phyloP scores from a whole-genome alignment of 2,113 vertebrate genomes.

The Toxotes chatareus region DNA sequence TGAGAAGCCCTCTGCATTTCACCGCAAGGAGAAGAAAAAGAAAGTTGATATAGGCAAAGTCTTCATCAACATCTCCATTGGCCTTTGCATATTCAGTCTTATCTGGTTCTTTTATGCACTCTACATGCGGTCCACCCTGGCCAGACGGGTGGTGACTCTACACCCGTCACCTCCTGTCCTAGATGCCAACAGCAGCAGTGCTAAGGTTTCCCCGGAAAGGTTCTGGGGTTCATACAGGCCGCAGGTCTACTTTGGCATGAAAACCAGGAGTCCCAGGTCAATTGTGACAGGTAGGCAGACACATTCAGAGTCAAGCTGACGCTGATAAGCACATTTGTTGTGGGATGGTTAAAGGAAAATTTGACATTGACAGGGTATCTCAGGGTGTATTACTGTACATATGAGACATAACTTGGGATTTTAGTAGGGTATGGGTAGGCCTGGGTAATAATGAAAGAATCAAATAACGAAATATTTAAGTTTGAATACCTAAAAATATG shows the following conservation, averaged over 20 bases:
- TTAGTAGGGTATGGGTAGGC: background rate
- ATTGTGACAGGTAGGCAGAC: slow-evolving; percentile 88
- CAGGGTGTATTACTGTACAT: background rate
- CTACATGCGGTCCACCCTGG: slow-evolving; percentile 84
- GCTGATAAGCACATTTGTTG: background rate
- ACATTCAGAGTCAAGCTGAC: background rate
- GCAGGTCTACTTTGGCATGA: slow-evolving; percentile 97
- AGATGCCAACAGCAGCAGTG: slow-evolving; percentile 83
- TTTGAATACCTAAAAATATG: no score
- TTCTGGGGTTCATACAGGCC: slow-evolving; percentile 97
- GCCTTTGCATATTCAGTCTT: slow-evolving; percentile 85
- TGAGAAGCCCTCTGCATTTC: slow-evolving; percentile 77
- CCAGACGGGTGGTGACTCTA: slow-evolving; percentile 84
- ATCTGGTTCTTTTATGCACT: slow-evolving; percentile 84
- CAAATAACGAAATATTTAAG: no score
- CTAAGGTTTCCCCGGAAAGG: slow-evolving; percentile 82
- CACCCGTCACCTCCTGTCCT: slow-evolving; percentile 86
- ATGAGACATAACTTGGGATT: background rate
- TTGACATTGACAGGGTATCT: background rate
- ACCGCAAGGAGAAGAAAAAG: slow-evolving; percentile 86
- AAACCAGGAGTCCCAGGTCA: slow-evolving; percentile 90
- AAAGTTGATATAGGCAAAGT: slow-evolving; percentile 85
- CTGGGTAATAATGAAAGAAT: background rate
- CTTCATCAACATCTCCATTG: slow-evolving; percentile 88
- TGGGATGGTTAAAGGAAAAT: background rate